These are phyloP conservation scores for Meloidogyne chitwoodi DNA, from an alignment of 1,140 invertebrate genomes.

Conservation along the genomic window DNA sequence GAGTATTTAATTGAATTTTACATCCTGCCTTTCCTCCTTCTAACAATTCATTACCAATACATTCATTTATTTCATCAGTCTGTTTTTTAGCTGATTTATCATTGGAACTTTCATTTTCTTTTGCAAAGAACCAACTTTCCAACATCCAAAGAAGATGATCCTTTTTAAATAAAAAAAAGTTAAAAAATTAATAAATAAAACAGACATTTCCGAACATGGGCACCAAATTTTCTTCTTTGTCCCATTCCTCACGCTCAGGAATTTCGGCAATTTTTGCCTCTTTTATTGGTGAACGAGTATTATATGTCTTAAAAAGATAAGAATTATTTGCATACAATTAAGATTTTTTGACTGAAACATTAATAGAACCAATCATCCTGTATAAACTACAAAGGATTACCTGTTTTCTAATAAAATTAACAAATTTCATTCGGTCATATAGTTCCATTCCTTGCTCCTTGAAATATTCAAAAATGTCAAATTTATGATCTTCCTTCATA, in stretches of 20 bases:
- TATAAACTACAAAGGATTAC: too few relatives aligned
- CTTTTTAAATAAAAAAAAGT: slow-evolving; percentile 31
- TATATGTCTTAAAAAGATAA: slow-evolving; percentile 8
- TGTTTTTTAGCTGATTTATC: not conserved
- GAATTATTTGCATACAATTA: not conserved
- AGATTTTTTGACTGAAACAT: too few relatives aligned
- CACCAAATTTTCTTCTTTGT: slow-evolving; percentile 56
- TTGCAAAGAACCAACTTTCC: slow-evolving; percentile 47
- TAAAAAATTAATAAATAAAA: not conserved
- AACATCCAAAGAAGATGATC: slow-evolving; percentile 60
- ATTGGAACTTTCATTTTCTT: slow-evolving; percentile 21
- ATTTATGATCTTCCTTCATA: slow-evolving; percentile 49
- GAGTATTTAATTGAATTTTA: slow-evolving; percentile 24
- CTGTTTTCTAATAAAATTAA: slow-evolving; percentile 56
- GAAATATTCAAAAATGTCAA: slow-evolving; percentile 51
- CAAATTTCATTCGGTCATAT: slow-evolving; percentile 54
- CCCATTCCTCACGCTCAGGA: slow-evolving; percentile 47
- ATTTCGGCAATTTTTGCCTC: slow-evolving; percentile 30
- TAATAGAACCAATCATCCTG: too few relatives aligned
- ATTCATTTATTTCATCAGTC: not conserved
- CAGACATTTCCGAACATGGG: slow-evolving; percentile 47
- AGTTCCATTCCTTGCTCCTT: slow-evolving; percentile 48
- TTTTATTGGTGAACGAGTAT: slow-evolving; percentile 14
- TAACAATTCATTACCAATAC: not conserved
- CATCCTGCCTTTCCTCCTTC: slow-evolving; percentile 14